These are phyloP conservation scores for Neria commutata DNA, from an alignment of 2,888 invertebrate species.

Conservation along the genomic window DNA sequence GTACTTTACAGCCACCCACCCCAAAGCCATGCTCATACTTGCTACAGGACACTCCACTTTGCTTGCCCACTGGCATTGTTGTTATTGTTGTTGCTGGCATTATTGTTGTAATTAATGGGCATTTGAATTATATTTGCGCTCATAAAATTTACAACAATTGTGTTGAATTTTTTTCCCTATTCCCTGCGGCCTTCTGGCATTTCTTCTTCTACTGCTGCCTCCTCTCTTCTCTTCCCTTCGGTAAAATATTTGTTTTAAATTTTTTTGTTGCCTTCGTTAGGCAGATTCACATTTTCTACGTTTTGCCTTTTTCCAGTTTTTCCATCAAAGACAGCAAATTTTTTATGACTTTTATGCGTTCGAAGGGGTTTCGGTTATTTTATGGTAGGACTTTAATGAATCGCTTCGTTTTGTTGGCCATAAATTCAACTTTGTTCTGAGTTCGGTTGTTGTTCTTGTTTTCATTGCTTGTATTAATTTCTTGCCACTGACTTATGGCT, in stretches of 20 bases:
- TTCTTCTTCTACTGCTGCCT: constrained; percentile 12
- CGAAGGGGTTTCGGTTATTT: constrained; percentile 30
- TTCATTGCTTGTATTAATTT: neutral
- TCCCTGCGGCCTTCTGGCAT: constrained; percentile 7
- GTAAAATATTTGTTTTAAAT: neutral
- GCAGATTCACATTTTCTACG: constrained; percentile 11
- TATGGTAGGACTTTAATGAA: constrained; percentile 47
- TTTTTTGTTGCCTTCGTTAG: neutral
- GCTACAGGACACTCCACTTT: constrained; percentile 45
- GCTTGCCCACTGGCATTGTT: constrained; percentile 7
- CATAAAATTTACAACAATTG: constrained; percentile 57
- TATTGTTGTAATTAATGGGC: constrained; percentile 52
- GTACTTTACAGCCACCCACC: neutral
- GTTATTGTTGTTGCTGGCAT: constrained; percentile 15
- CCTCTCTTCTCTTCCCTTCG: constrained; percentile 16
- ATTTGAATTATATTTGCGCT: constrained; percentile 58
- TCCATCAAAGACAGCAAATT: constrained; percentile 43
- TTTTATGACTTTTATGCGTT: constrained; percentile 51
- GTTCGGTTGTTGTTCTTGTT: constrained; percentile 23
- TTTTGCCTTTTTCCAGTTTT: constrained; percentile 38
- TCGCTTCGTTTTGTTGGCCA: constrained; percentile 50
- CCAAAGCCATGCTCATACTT: constrained; percentile 18
- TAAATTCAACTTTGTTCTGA: constrained; percentile 45
- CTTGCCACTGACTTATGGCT: too few species aligned
- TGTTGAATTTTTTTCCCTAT: constrained; percentile 28